Evolutionary conservation across 2,113 vertebrate genomes (phyloP).

Genomic region (Cryptotis parvus): DNA sequence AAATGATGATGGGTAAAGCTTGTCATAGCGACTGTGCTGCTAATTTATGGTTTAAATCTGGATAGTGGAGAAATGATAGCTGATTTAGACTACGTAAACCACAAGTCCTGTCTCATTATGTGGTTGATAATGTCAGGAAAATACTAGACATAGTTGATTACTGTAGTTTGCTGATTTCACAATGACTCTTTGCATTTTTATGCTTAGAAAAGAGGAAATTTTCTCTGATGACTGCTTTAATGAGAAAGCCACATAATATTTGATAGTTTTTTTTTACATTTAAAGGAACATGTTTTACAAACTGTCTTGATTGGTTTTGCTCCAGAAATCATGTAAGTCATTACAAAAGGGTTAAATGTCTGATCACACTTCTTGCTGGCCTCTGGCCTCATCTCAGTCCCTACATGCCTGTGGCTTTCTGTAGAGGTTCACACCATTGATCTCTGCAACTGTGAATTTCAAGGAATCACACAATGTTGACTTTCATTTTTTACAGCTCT

Average conservation of each 20-base stretch:
- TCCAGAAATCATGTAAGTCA: conserved; percentile 4
- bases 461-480: background rate
- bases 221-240: conserved; percentile 70
- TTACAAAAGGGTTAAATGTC: background rate
- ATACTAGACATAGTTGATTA: conserved; percentile 67
- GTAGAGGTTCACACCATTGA: background rate
- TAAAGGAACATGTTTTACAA: conserved; percentile 22
- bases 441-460: background rate
- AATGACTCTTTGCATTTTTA: conserved; percentile 67
- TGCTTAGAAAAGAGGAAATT: conserved; percentile 63
- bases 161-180: conserved; percentile 74
- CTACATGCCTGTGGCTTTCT: background rate
- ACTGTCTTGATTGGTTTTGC: conserved; percentile 23
- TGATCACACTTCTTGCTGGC: background rate
- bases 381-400: background rate
- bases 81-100: conserved; percentile 68
- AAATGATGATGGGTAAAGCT: conserved; percentile 48
- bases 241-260: conserved; percentile 45
- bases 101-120: conserved; percentile 57
- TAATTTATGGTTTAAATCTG: conserved; percentile 71
- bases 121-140: conserved; percentile 73
- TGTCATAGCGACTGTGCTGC: conserved; percentile 47
- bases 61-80: conserved; percentile 58
- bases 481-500: conserved; percentile 29
- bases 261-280: background rate